These are phyloP conservation scores for Parotocinclus haroldoi DNA, from an alignment of 2,797 vertebrate genomes.

Conservation along the genomic window DNA sequence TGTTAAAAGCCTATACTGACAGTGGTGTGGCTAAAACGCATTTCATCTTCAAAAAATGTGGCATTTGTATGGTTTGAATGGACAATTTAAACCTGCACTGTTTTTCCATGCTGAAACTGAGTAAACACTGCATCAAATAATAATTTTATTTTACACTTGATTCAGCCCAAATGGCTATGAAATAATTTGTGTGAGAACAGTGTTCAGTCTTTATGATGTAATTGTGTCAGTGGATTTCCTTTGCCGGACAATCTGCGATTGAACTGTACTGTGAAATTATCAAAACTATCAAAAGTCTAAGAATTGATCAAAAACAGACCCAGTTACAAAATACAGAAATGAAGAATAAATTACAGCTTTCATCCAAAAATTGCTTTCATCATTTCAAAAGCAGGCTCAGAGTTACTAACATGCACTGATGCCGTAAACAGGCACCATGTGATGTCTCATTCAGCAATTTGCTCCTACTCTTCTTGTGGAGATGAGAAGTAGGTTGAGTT, in stretches of 20 bases:
- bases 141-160: not conserved
- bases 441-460: constrained; percentile 39
- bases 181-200: no score
- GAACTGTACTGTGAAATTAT: no score
- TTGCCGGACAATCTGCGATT: no score
- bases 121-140: not conserved
- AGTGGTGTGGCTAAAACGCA: not conserved
- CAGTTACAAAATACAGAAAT: no score
- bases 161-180: no score
- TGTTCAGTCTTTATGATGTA: no score
- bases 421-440: constrained; percentile 37
- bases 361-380: constrained; percentile 31
- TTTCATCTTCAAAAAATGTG: no score
- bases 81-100: not conserved
- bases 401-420: constrained; percentile 25
- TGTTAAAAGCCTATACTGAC: constrained; percentile 8
- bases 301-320: no score
- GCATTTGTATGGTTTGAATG: constrained; percentile 3
- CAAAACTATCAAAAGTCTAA: no score
- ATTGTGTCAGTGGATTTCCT: no score
- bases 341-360: not conserved
- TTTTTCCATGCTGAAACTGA: not conserved
- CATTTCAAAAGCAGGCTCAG: constrained; percentile 22
- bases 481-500: constrained; percentile 63
- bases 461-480: constrained; percentile 34